These are phyloP conservation scores for Drosophila setifemur DNA, from an alignment of 1,140 invertebrate species.

Conservation along the genomic window DNA sequence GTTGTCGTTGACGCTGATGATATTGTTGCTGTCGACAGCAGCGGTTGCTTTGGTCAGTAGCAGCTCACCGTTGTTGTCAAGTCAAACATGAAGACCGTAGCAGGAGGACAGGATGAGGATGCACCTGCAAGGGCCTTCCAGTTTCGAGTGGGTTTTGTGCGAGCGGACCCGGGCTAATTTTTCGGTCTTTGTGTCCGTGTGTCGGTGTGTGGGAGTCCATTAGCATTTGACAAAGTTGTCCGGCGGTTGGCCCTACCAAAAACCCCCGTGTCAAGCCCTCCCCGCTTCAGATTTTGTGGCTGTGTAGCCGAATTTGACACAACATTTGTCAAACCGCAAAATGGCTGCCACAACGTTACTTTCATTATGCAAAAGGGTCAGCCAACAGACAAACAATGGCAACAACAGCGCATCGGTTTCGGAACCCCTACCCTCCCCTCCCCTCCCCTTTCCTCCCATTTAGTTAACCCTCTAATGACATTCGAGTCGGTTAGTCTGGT, in stretches of 20 bases:
- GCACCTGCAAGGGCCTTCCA: conserved; percentile 32
- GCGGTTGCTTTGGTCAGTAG: conserved; percentile 75
- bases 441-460: background rate
- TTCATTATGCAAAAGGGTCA: conserved; percentile 77
- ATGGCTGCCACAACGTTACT: conserved; percentile 76
- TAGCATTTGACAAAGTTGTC: conserved; percentile 80
- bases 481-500: conserved; percentile 49
- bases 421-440: background rate
- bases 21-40: conserved; percentile 80
- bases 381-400: conserved; percentile 56
- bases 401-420: conserved; percentile 1
- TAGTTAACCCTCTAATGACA: conserved; percentile 45
- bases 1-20: conserved; percentile 64
- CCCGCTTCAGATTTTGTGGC: conserved; percentile 36
- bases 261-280: background rate
- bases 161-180: conserved; percentile 58
- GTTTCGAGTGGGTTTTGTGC: conserved; percentile 12
- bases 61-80: conserved; percentile 67
- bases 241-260: conserved; percentile 26
- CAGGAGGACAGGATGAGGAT: background rate
- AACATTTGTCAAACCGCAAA: conserved; percentile 80
- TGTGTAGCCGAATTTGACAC: conserved; percentile 78
- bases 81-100: conserved; percentile 43
- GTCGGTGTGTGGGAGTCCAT: conserved; percentile 51
- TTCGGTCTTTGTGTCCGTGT: conserved; percentile 46